A percentile compares a stretch with the other conserved stretches of the same genome.
phyloP scores from a whole-genome alignment of 2,888 invertebrate species.

The Ennomos quercinarius region DNA sequence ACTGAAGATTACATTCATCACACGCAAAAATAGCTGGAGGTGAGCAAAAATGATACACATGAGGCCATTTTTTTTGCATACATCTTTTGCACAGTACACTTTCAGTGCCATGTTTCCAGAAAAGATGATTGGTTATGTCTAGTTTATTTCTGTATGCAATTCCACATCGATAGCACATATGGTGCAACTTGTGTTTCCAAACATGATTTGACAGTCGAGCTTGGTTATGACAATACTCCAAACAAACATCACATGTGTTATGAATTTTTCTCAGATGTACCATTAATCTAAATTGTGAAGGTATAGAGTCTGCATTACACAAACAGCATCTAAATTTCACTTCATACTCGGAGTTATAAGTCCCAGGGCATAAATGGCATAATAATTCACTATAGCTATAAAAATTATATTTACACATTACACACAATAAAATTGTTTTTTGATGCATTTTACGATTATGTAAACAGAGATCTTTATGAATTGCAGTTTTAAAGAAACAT shows the following conservation, averaged over 20 bases:
- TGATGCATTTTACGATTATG: constrained; percentile 95
- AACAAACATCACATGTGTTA: constrained; percentile 94
- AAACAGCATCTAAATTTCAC: constrained; percentile 93
- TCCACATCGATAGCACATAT: constrained; percentile 94
- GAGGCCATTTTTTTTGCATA: constrained; percentile 96
- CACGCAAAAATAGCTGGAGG: constrained; percentile 92
- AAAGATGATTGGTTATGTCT: constrained; percentile 95
- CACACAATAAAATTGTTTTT: constrained; percentile 92
- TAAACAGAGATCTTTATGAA: constrained; percentile 94
- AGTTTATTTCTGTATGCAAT: constrained; percentile 95
- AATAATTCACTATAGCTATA: constrained; percentile 94
- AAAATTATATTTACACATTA: constrained; percentile 95
- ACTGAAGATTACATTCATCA: constrained; percentile 92
- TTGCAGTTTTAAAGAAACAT: constrained; percentile 90
- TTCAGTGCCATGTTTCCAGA: constrained; percentile 97
- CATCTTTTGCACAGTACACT: constrained; percentile 94
- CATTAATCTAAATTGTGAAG: constrained; percentile 95
- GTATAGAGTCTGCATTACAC: constrained; percentile 90
- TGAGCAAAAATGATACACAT: constrained; percentile 95
- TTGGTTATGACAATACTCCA: constrained; percentile 93
- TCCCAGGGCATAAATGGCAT: constrained; percentile 94
- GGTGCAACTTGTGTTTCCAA: constrained; percentile 95
- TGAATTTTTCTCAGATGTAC: constrained; percentile 94
- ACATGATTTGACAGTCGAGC: constrained; percentile 93
- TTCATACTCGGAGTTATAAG: constrained; percentile 88